phyloP scores from a whole-genome alignment of 2,888 invertebrate species.

The Apamea crenata region DNA sequence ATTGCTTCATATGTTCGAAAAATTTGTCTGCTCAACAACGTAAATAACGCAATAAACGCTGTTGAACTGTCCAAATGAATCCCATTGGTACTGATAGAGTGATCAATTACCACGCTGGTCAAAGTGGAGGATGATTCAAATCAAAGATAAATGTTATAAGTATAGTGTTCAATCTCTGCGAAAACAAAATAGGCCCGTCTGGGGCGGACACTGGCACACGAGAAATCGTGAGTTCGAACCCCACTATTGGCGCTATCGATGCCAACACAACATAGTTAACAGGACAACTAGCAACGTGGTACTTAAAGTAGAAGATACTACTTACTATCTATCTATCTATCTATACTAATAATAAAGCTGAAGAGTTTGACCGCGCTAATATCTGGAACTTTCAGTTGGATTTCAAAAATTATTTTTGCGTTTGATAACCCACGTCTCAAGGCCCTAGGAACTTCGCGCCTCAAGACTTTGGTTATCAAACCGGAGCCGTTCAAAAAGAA shows the following conservation, averaged over 20 bases:
- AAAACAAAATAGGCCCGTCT: neutral
- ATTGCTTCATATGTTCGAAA: too few species aligned
- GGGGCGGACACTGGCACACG: conserved; percentile 6
- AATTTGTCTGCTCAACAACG: too few species aligned
- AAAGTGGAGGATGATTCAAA: neutral
- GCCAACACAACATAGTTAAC: conserved; percentile 2
- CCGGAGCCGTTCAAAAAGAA: too few species aligned
- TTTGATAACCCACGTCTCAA: too few species aligned
- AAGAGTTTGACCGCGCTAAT: neutral
- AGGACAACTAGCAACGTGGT: neutral
- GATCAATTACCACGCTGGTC: conserved; percentile 5
- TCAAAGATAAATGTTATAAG: neutral
- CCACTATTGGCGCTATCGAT: conserved; percentile 24
- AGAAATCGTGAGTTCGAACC: conserved; percentile 30
- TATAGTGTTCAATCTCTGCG: neutral
- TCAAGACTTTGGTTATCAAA: too few species aligned
- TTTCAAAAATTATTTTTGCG: too few species aligned
- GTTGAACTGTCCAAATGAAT: too few species aligned
- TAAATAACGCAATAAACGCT: too few species aligned
- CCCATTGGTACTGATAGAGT: too few species aligned
- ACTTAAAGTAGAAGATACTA: neutral
- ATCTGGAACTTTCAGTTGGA: too few species aligned
- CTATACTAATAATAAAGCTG: neutral
- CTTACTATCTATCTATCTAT: too few species aligned
- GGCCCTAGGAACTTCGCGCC: too few species aligned